Conservation (phyloP, 2,888 invertebrate genomes). For the Drosophila meridionalis region DNA sequence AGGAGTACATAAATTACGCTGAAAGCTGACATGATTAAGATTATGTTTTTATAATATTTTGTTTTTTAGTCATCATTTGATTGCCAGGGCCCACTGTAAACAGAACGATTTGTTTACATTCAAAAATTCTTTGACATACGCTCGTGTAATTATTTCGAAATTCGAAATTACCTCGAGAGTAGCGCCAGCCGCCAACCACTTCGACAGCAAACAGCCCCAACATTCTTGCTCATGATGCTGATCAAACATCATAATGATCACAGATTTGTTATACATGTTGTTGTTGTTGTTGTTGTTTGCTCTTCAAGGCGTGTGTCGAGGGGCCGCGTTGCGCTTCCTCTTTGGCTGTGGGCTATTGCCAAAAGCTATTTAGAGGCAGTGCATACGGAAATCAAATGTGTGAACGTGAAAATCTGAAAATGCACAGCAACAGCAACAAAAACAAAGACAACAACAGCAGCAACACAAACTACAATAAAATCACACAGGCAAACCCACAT, state of each 20-base stretch:
- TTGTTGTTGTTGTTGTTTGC: constrained; percentile 33
- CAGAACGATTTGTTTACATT: constrained; percentile 58
- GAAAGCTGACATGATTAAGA: constrained; percentile 36
- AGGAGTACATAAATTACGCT: too few species aligned
- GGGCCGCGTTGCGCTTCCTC: constrained; percentile 67
- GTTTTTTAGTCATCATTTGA: constrained; percentile 26
- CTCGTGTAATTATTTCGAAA: constrained; percentile 73
- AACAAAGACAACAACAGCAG: constrained; percentile 1
- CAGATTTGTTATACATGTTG: constrained; percentile 19
- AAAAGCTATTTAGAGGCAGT: constrained; percentile 73
- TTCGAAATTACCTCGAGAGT: constrained; percentile 67
- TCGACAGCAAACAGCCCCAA: constrained; percentile 10
- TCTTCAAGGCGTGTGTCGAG: constrained; percentile 62
- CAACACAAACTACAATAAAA: constrained; percentile 16
- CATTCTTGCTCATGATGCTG: constrained; percentile 22
- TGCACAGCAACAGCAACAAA: constrained; percentile 20
- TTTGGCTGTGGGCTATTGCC: constrained; percentile 72
- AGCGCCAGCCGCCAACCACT: constrained; percentile 47
- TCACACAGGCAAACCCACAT: background rate
- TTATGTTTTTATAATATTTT: constrained; percentile 18
- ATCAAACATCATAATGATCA: constrained; percentile 48
- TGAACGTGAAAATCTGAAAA: constrained; percentile 45
- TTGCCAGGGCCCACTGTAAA: constrained; percentile 37
- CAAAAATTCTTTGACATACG: constrained; percentile 55
- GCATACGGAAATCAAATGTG: constrained; percentile 72